Conservation (phyloP, 2,888 invertebrate species). For the Leptura quadrifasciata region DNA sequence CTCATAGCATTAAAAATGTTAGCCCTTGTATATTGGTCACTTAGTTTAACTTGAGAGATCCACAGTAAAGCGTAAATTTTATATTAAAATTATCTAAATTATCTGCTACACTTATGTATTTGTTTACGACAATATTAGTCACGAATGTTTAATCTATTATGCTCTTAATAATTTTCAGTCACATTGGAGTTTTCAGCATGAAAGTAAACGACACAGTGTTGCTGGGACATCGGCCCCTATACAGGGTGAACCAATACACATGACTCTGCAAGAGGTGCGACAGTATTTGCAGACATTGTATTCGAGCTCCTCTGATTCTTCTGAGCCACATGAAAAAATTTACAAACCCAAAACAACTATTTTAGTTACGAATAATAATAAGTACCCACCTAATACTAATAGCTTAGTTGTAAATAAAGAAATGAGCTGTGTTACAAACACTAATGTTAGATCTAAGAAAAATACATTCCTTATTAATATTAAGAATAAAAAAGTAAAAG, state of each 20-base stretch:
- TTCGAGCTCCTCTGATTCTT: slow-evolving; percentile 84
- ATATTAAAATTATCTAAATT: neutral
- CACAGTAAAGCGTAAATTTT: too few relatives aligned
- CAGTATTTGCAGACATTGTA: slow-evolving; percentile 89
- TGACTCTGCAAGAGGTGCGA: slow-evolving; percentile 89
- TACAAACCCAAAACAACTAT: slow-evolving; percentile 62
- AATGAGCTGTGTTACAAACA: slow-evolving; percentile 73
- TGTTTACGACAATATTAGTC: neutral
- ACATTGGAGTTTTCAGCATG: slow-evolving; percentile 65
- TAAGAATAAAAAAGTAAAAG: slow-evolving; percentile 78
- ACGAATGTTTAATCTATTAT: neutral
- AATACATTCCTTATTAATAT: slow-evolving; percentile 78
- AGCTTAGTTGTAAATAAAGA: slow-evolving; percentile 55
- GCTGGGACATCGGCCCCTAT: slow-evolving; percentile 78
- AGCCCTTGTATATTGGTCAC: too few relatives aligned
- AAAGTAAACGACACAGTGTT: slow-evolving; percentile 81
- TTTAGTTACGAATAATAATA: slow-evolving; percentile 65
- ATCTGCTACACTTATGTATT: too few relatives aligned
- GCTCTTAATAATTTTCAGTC: slow-evolving; percentile 65
- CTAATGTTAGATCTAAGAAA: slow-evolving; percentile 70
- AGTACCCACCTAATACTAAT: slow-evolving; percentile 57
- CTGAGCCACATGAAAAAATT: slow-evolving; percentile 74
- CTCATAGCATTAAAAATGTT: too few relatives aligned
- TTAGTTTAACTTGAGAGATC: too few relatives aligned
- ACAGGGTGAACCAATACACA: slow-evolving; percentile 85